Evolutionary conservation across 1,140 invertebrate species (phyloP), one percentile per base, ranked within the genome.

Genomic region (Steinernema feltiae): DNA sequence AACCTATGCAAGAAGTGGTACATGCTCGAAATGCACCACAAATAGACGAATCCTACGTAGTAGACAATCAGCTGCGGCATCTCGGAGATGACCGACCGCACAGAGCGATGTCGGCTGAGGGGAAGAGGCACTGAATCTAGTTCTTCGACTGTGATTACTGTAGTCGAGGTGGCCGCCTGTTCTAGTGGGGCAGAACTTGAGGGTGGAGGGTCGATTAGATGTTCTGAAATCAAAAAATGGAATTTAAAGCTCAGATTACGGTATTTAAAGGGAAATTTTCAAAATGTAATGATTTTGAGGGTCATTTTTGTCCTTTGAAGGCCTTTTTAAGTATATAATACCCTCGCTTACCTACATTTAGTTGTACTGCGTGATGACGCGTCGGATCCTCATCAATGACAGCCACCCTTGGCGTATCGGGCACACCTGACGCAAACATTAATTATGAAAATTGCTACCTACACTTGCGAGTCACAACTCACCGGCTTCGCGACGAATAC

Each of bases 321-420:
- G n/a, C n/a, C n/a, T n/a, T n/a, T n/a, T n/a, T n/a, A n/a, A n/a
- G n/a, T n/a, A n/a, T n/a, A n/a, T 41, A 41, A 41, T 41, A 7
- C 7, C 18, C 18, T 41, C 18, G 53, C 53, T 63, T 63, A 63
- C 53, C 53, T 63, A 63, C 53, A 63, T 63, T 63, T 63, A 63
- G 53, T 27, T 63, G 53, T 27, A 63, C 53, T 3, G 15, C 53
- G 3, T 63, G 53, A n/a, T 21, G 53, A 3, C 7, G 15, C 53
- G 7, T 63, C 53, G 7, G 7, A 3, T 63, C 53, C 15, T n/a
- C n/a, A n/a, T n/a, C n/a, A n/a, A n/a, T n/a, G n/a, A 15, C 53
- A 27, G 24, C 53, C 53, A 17, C 53, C 15, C 53, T 7, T 21
- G 53, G 53, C 53, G 53, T 63, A 3, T 63, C 53, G 12, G 53